These are phyloP conservation scores for Agriopis aurantiaria DNA, from an alignment of 2,888 invertebrate species.

Conservation along the genomic window DNA sequence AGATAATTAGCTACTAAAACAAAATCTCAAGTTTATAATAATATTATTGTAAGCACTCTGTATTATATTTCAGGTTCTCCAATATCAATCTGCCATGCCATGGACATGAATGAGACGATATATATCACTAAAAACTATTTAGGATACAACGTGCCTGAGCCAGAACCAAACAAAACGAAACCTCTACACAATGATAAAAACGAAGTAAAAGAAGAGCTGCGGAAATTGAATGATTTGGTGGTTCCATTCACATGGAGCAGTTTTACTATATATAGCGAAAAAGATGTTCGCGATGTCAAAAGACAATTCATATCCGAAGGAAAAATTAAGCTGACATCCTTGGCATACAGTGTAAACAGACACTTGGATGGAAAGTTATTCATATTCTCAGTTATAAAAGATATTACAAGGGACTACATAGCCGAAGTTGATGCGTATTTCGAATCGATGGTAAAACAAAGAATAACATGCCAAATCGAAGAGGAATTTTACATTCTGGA, in stretches of 20 bases:
- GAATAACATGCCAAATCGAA: slow-evolving; percentile 3
- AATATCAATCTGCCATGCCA: neutral
- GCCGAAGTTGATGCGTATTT: neutral
- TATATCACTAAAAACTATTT: neutral
- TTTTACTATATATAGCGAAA: neutral
- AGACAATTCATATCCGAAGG: neutral
- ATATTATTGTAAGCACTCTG: no score
- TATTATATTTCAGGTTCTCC: neutral
- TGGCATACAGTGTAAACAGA: neutral
- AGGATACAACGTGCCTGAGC: neutral
- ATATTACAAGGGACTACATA: neutral
- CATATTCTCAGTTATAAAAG: neutral
- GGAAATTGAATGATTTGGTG: neutral
- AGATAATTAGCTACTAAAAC: neutral
- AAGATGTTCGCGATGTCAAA: neutral
- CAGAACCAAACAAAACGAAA: neutral
- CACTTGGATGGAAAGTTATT: neutral
- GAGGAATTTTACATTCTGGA: slow-evolving; percentile 17
- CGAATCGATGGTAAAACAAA: slow-evolving; percentile 4
- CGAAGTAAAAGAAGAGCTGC: neutral
- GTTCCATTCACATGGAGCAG: neutral
- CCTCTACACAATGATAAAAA: neutral
- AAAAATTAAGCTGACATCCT: neutral
- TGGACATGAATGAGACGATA: neutral
- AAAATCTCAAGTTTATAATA: neutral